phyloP scores from a whole-genome alignment of 1,140 invertebrate genomes.

The Cyphomyrmex costatus region DNA sequence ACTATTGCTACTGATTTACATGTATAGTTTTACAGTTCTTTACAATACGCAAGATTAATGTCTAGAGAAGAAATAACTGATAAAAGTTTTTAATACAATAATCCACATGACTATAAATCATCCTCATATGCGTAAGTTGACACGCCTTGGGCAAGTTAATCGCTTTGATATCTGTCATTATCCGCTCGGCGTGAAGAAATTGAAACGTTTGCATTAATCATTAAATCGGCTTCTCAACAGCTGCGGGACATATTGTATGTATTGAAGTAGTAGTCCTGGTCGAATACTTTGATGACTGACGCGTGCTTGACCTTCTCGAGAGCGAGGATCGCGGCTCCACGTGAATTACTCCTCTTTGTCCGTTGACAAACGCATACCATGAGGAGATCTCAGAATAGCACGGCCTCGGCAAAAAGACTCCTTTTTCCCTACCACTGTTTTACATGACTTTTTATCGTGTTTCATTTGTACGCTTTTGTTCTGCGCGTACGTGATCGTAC shows the following conservation, averaged over 20 bases:
- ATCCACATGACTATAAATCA: conserved; percentile 41
- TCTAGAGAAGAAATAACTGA: neutral
- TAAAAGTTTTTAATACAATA: conserved; percentile 30
- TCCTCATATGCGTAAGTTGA: conserved; percentile 9
- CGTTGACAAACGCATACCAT: conserved; percentile 18
- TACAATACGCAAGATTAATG: neutral
- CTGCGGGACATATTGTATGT: conserved; percentile 2
- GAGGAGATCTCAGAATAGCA: conserved; percentile 34
- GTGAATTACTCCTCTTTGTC: conserved; percentile 27
- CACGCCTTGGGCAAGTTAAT: conserved; percentile 42
- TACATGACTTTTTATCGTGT: conserved; percentile 16
- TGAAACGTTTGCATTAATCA: conserved; percentile 62
- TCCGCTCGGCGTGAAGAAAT: conserved; percentile 41
- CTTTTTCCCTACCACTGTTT: neutral
- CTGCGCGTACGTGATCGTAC: neutral
- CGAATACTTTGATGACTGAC: conserved; percentile 46
- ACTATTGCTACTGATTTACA: neutral
- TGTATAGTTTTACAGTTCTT: neutral
- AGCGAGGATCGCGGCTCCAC: conserved; percentile 26
- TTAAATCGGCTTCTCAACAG: conserved; percentile 56
- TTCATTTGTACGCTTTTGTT: conserved; percentile 20
- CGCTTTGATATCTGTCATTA: conserved; percentile 30
- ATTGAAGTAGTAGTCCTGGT: conserved; percentile 1
- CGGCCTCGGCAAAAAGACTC: neutral
- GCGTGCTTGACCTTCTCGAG: conserved; percentile 61